These are phyloP conservation scores for Cerceris ruficornis DNA, from an alignment of 2,888 invertebrate species.

Conservation along the genomic window DNA sequence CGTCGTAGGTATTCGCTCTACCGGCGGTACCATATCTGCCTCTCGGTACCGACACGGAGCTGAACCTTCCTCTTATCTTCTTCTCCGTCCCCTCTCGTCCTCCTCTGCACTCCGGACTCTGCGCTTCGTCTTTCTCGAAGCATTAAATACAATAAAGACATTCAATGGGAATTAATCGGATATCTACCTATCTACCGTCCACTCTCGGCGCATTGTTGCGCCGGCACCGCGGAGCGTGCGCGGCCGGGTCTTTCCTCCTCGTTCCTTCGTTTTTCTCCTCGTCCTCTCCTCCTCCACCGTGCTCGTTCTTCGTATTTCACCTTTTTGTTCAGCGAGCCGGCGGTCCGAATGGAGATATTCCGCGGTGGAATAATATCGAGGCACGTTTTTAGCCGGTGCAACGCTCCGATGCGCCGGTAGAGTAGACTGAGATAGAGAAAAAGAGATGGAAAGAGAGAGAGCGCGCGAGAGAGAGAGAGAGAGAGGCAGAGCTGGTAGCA, in stretches of 20 bases:
- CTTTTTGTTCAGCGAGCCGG: slow-evolving; percentile 30
- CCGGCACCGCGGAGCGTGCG: slow-evolving; percentile 47
- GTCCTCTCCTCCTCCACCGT: slow-evolving; percentile 1
- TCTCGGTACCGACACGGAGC: slow-evolving; percentile 41
- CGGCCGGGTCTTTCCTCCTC: slow-evolving; percentile 31
- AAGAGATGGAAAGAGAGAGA: neutral
- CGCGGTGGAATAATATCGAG: slow-evolving; percentile 61
- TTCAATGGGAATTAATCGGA: slow-evolving; percentile 80
- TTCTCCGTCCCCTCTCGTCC: neutral
- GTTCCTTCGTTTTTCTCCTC: slow-evolving; percentile 36
- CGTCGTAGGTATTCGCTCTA: slow-evolving; percentile 15
- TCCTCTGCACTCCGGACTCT: slow-evolving; percentile 9
- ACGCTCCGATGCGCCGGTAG: slow-evolving; percentile 45
- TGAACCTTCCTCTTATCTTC: slow-evolving; percentile 66
- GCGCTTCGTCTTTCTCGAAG: slow-evolving; percentile 30
- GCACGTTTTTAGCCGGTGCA: slow-evolving; percentile 52
- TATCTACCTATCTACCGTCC: slow-evolving; percentile 69
- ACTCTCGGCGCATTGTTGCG: slow-evolving; percentile 64
- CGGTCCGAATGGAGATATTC: slow-evolving; percentile 64
- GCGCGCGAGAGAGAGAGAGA: neutral
- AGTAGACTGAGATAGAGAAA: too few relatives aligned
- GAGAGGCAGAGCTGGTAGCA: neutral
- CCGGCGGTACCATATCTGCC: slow-evolving; percentile 69
- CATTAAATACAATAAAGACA: slow-evolving; percentile 80
- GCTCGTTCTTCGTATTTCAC: slow-evolving; percentile 45